These are phyloP conservation scores for Suricata suricatta DNA, from an alignment of 2,113 vertebrate species.

Conservation along the genomic window DNA sequence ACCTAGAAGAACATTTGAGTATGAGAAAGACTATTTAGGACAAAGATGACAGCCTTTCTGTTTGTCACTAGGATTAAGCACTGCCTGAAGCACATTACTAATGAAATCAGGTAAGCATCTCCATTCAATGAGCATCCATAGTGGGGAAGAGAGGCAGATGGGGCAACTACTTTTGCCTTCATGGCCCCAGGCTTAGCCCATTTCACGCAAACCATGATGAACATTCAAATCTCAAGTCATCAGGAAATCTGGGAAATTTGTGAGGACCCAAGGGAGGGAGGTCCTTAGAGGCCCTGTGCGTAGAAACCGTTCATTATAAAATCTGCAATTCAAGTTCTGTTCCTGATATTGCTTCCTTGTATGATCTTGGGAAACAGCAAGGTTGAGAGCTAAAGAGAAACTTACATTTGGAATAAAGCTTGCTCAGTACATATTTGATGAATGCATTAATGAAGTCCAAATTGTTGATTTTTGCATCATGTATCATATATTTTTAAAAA, in stretches of 20 bases:
- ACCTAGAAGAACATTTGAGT: background rate
- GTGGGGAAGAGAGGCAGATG: background rate
- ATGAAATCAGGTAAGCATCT: background rate
- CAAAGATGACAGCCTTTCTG: background rate
- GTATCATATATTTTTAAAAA: background rate
- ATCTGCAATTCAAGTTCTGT: background rate
- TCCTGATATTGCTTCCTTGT: background rate
- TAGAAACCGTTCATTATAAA: background rate
- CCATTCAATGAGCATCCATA: background rate
- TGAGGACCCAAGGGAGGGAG: background rate
- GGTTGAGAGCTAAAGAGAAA: background rate
- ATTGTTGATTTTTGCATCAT: background rate
- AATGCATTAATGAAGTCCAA: background rate
- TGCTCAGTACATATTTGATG: background rate
- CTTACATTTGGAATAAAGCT: background rate
- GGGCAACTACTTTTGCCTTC: background rate
- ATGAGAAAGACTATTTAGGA: background rate
- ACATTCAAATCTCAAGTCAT: background rate
- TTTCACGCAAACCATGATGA: background rate
- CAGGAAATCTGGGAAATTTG: background rate
- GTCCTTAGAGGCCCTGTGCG: background rate
- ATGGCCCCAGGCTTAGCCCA: background rate
- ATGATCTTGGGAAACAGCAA: background rate
- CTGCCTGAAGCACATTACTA: background rate
- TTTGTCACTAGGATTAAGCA: background rate